phyloP scores from a whole-genome alignment of 1,140 invertebrate species.

The Aphelinus certus region DNA sequence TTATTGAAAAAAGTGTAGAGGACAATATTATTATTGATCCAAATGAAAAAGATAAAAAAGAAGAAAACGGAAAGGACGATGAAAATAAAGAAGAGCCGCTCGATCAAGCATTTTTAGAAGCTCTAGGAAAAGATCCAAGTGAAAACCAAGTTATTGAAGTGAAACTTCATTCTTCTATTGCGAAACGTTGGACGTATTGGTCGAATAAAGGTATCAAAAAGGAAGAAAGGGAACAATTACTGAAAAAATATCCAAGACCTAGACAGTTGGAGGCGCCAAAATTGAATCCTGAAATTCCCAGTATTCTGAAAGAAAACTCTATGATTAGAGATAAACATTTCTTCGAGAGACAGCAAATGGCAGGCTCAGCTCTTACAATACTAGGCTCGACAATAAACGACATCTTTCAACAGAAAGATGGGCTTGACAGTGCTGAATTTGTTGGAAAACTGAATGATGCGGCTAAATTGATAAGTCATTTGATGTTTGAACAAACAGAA shows the following conservation, averaged over 20 bases:
- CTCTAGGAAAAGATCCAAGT: slow-evolving; percentile 19
- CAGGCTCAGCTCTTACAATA: slow-evolving; percentile 15
- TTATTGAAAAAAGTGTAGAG: too few species aligned
- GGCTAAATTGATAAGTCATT: slow-evolving; percentile 33
- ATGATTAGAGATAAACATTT: slow-evolving; percentile 15
- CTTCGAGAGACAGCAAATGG: slow-evolving; percentile 13
- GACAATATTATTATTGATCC: too few species aligned
- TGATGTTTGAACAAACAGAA: slow-evolving; percentile 24
- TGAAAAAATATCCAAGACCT: slow-evolving; percentile 2
- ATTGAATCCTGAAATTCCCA: slow-evolving; percentile 24
- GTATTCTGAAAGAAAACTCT: neutral
- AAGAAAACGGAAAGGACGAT: neutral
- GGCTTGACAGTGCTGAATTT: slow-evolving; percentile 31
- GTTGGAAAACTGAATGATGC: slow-evolving; percentile 40
- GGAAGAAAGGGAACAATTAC: slow-evolving; percentile 8
- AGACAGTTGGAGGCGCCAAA: neutral
- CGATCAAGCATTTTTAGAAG: slow-evolving; percentile 10
- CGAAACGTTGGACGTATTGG: slow-evolving; percentile 22
- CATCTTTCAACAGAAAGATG: too few species aligned
- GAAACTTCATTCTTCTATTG: slow-evolving; percentile 1
- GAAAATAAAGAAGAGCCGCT: slow-evolving; percentile 12
- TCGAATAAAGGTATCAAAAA: slow-evolving; percentile 21
- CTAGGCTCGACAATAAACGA: too few species aligned
- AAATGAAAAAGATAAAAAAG: neutral
- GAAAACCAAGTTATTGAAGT: neutral